phyloP scores from a whole-genome alignment of 2,797 vertebrate genomes.

The Lacerta viridis region DNA sequence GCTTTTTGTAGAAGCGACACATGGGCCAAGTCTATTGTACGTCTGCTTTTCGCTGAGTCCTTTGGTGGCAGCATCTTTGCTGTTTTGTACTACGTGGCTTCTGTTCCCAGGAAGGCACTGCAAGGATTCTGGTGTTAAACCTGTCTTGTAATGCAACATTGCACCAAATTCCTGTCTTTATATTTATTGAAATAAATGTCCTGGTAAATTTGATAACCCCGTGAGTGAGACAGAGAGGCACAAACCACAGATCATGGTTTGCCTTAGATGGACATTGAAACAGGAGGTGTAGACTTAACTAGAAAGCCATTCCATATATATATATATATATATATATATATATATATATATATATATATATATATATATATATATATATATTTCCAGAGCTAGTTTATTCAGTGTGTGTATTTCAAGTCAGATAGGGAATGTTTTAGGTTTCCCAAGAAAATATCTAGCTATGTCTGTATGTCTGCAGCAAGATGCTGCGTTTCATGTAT shows the following conservation, averaged over 20 bases:
- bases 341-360: no score
- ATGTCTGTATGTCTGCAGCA: no score
- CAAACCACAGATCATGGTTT: background rate
- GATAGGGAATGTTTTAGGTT: background rate
- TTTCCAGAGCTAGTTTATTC: background rate
- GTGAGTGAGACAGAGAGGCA: background rate
- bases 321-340: no score
- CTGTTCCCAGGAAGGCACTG: background rate
- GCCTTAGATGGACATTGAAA: background rate
- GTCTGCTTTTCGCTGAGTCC: background rate
- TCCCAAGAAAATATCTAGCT: no score
- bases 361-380: no score
- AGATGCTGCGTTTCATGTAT: no score
- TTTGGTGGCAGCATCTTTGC: background rate
- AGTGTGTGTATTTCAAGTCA: background rate
- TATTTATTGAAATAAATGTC: background rate
- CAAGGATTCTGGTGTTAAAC: background rate
- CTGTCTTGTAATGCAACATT: background rate
- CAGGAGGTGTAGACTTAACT: background rate
- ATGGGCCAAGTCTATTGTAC: no score
- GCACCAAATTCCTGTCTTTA: background rate
- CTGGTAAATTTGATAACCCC: background rate
- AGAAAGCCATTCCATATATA: no score
- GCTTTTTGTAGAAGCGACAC: background rate
- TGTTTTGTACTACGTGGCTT: background rate